Evolutionary conservation across 2,797 vertebrate genomes (phyloP), one percentile per base, ranked within the genome.

Genomic region (Poecilia picta): DNA sequence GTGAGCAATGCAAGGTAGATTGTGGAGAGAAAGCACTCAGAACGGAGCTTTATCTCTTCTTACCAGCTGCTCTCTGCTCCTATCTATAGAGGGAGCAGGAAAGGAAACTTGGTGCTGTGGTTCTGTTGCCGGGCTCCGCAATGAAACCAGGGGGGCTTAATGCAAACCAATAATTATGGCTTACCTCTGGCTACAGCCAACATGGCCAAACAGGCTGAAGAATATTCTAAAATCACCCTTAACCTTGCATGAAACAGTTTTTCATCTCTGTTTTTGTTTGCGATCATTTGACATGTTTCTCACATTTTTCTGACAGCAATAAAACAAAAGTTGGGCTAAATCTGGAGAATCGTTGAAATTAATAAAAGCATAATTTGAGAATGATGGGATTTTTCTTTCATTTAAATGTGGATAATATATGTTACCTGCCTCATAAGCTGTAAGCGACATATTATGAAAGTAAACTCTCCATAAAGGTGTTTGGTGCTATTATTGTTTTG

Each of bases 11-110:
- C 93, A 85, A 94, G 90, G 95, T 87, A 86, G 93, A 92, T 95
- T 93, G 93, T 88, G 85, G 85, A 81, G 74, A 75, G 85, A 89
- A 95, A 95, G 94, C 94, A 92, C 87, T 90, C 87, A 85, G 89
- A 89, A 91, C 90, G 88, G 51, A 91, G 89, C 86, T 97, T 97
- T 97, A 97, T 97, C 96, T 97, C 83, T 89, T 85, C 81, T 95
- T 93, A 95, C 94, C 97, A 96, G 96, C 95, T 96, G 96, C 92
- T 94, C 94, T 91, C 93, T 93, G 88, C 91, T 95, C 87, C 95
- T 95, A 94, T 96, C 93, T 93, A 91, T 83, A 75, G 90, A 95
- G 89, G 88, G 83, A 91, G 91, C 84, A 94, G 90, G 88, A 88
- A 88, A 94, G 89, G 91, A 92, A 91, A 85, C 78, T 85, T 82